A percentile compares a stretch with the other conserved stretches of the same genome.
These are phyloP conservation scores for Chaetophractus vellerosus DNA, from an alignment of 2,797 vertebrate genomes.

Conservation along the genomic window DNA sequence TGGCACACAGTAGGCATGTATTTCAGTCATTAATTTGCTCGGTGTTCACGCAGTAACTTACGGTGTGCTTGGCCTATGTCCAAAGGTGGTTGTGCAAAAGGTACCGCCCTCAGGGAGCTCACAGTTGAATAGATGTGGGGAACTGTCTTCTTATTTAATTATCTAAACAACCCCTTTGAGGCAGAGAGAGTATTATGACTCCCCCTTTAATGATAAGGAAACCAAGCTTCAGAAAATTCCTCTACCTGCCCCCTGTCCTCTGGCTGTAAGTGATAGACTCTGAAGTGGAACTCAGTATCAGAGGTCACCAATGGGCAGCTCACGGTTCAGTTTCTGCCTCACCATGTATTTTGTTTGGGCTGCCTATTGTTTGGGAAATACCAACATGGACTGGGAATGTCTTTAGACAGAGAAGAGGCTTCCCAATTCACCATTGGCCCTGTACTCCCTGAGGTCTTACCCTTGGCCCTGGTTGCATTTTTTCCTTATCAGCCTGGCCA, in stretches of 20 bases:
- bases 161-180: background rate
- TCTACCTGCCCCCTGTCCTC: background rate
- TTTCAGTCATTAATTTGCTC: background rate
- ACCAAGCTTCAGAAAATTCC: background rate
- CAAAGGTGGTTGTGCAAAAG: background rate
- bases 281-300: background rate
- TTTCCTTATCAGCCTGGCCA: background rate
- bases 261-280: background rate
- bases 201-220: background rate
- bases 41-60: background rate
- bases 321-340: background rate
- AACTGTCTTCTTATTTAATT: background rate
- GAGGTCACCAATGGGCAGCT: background rate
- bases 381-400: background rate
- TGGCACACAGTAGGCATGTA: background rate
- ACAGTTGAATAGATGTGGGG: background rate
- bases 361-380: background rate
- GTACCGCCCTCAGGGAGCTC: background rate
- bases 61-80: background rate
- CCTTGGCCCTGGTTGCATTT: background rate
- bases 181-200: conserved; percentile 15
- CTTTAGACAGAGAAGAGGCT: background rate
- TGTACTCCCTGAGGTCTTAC: background rate
- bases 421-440: background rate
- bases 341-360: background rate